Evolutionary conservation across 2,113 vertebrate species (phyloP), one percentile per base, ranked within the genome.

Genomic region (Cathartes aura): DNA sequence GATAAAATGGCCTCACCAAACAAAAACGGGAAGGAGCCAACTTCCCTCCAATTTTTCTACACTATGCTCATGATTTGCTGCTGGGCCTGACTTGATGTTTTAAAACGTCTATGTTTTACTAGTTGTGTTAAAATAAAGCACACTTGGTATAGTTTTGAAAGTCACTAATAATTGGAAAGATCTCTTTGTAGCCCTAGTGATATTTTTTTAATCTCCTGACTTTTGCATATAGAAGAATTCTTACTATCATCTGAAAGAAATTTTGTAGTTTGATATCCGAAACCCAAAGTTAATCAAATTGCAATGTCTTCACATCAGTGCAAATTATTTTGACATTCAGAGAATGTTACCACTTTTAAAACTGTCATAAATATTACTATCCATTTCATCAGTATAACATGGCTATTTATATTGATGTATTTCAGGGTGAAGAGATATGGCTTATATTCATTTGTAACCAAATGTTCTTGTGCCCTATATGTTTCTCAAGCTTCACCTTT

Each of bases 301-400:
- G 18, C 0, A 11, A 22, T 72, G 55, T 81, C 63, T 92, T 92
- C 32, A 5, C 81, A 82, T 36, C 30, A 43, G 23, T 59, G 59
- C 27, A 80, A 93, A 81, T 94, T 87, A 67, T 86, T 83, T 76
- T 84, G 85, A 94, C 75, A 72, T 90, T 96, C 66, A 81, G 75
- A 66, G 38, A 92, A 58, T 55, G 36, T 48, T 90, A 70, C 20
- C 24, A 27, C 60, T 76, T 92, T 93, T 90, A 40, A 48, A 92
- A 38, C 8, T n/a, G 20, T 62, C 26, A 45, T 74, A 82, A 71
- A 78, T 70, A 71, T 59, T 78, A 56, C 40, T 84, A 24, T 85
- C 34, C 23, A 10, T 93, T 90, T 91, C n/a, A 78, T 84, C 47
- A 52, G 23, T 62, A 26, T 47, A 83, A n/a, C n/a, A 42, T 26